These are phyloP conservation scores for Campylomormyrus numenius DNA, from an alignment of 2,113 vertebrate genomes.

Conservation along the genomic window DNA sequence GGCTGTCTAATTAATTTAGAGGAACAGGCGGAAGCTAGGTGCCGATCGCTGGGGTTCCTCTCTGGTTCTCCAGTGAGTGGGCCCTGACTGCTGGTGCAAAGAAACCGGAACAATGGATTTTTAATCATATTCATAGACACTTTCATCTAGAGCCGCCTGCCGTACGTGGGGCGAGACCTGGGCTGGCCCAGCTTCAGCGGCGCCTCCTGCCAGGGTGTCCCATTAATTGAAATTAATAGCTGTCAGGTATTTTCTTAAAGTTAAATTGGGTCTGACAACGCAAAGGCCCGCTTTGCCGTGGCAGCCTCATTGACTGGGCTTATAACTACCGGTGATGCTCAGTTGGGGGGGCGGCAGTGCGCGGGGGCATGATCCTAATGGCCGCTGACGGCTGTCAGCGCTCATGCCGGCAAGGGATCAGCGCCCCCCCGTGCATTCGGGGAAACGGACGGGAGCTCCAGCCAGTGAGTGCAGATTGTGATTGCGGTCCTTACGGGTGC, in stretches of 20 bases:
- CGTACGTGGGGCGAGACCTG: not conserved
- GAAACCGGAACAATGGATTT: not conserved
- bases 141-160: not conserved
- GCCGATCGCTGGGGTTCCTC: not conserved
- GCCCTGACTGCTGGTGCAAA: not conserved
- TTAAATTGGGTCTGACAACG: not conserved
- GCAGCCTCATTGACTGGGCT: slow-evolving; percentile 9
- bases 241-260: slow-evolving; percentile 17
- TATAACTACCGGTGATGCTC: slow-evolving; percentile 27
- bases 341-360: slow-evolving; percentile 19
- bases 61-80: not conserved
- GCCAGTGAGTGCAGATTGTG: slow-evolving; percentile 16
- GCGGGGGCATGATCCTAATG: slow-evolving; percentile 29
- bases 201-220: not conserved
- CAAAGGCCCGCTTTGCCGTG: not conserved
- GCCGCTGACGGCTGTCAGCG: slow-evolving; percentile 24
- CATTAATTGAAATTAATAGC: slow-evolving; percentile 7
- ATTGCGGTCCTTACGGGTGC: slow-evolving; percentile 22
- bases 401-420: slow-evolving; percentile 15
- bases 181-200: too few species aligned
- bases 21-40: not conserved
- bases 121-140: not conserved
- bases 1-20: not conserved
- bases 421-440: slow-evolving; percentile 10
- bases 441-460: not conserved